These are phyloP conservation scores for Ateles fusciceps DNA, from an alignment of 2,797 vertebrate species.

Conservation along the genomic window DNA sequence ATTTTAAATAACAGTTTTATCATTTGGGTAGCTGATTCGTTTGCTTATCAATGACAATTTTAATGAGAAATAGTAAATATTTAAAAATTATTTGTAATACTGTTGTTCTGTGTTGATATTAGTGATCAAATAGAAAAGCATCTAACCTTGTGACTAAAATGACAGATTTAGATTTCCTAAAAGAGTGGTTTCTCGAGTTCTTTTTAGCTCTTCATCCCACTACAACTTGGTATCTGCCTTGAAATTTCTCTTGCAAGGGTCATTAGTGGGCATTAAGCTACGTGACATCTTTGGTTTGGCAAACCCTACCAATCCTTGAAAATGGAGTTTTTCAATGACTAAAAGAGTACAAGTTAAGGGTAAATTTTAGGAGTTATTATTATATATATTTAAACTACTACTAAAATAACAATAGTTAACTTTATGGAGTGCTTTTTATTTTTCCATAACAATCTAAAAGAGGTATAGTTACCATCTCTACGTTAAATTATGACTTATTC, in stretches of 20 bases:
- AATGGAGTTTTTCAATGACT: not conserved
- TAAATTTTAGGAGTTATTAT: not conserved
- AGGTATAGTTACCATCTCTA: not conserved
- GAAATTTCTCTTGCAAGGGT: not conserved
- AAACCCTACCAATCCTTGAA: not conserved
- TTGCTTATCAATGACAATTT: slow-evolving; percentile 20
- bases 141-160: not conserved
- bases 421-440: not conserved
- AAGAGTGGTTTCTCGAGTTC: not conserved
- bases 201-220: not conserved
- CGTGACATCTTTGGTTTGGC: not conserved
- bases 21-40: not conserved
- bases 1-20: slow-evolving; percentile 18
- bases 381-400: not conserved
- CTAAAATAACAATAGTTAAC: not conserved
- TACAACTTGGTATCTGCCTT: not conserved
- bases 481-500: not conserved
- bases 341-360: not conserved
- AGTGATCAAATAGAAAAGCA: not conserved
- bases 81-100: not conserved
- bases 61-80: not conserved
- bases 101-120: slow-evolving; percentile 10
- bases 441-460: not conserved
- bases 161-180: not conserved
- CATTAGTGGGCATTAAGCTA: not conserved